Evolutionary conservation across 1,140 invertebrate species (phyloP), one percentile per base, ranked within the genome.

Genomic region (Pogonognathellus flavescens): DNA sequence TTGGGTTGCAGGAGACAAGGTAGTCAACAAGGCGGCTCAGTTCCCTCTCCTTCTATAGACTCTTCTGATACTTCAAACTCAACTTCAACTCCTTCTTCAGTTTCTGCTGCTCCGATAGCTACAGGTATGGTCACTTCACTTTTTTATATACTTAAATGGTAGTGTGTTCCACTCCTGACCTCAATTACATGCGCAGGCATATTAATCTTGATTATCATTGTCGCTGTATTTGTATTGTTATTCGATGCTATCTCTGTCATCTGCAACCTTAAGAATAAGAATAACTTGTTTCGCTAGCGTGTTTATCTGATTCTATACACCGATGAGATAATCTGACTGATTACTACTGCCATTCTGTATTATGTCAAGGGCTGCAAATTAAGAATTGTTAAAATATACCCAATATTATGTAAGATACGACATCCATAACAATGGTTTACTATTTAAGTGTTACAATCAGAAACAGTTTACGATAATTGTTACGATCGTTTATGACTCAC

Each of bases 1-100:
- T 76, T 76, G 25, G 6, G 89, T 88, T 84, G 22, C 89, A 90
- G 90, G 89, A 89, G 89, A 52, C 90, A 90, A 87, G 89, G 88
- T 18, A 90, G 88, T 84, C 89, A 89, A 87, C 87, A 90, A 60
- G 87, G 88, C 41, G 84, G 87, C 59, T 86, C 88, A 16, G 55
- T 50, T 41, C 57, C 86, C 16, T 31, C 70, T 76, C 31, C 70
- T 25, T 76, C 70, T n/a, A n/a, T 50, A 41, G 70, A 76, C 22
- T 76, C 70, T 18, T 49, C 70, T 50, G n/a, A 76, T 76, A 76
- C 3, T 57, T 57, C 53, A 57, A 57, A 76, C 70, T 76, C 70
- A 31, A 76, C 41, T 31, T 41, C 84, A n/a, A 62, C 80, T 49
- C 55, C 85, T 52, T 59, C 86, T 9, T 70, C 87, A 72, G 83